These are phyloP conservation scores for Sceloporus undulatus DNA, from an alignment of 2,113 vertebrate genomes.

Conservation along the genomic window DNA sequence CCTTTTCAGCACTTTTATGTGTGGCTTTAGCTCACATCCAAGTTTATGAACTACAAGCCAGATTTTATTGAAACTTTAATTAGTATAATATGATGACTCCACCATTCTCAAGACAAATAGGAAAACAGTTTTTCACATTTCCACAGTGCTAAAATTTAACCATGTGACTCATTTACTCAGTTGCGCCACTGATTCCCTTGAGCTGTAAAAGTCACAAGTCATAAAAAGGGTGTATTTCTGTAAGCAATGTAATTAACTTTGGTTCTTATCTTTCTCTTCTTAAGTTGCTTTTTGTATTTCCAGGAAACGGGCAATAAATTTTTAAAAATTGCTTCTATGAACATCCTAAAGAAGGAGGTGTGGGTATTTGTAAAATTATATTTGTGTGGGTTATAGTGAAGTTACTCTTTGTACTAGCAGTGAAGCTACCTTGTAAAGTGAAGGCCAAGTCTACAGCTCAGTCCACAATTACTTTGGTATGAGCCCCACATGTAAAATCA, in stretches of 20 bases:
- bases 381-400: constrained; percentile 26
- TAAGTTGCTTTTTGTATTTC: constrained; percentile 32
- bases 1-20: constrained; percentile 12
- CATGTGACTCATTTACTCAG: constrained; percentile 36
- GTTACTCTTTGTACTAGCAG: not conserved
- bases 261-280: constrained; percentile 33
- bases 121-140: constrained; percentile 9
- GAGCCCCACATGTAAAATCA: not conserved
- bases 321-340: constrained; percentile 21
- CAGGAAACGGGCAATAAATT: not conserved
- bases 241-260: constrained; percentile 44
- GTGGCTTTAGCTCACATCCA: constrained; percentile 51
- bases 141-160: constrained; percentile 29
- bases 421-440: too few species aligned
- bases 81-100: constrained; percentile 22
- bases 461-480: not conserved
- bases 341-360: not conserved
- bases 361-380: constrained; percentile 21
- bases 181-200: not conserved
- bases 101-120: constrained; percentile 26
- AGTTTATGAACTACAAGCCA: not conserved
- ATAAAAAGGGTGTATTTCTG: constrained; percentile 28
- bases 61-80: constrained; percentile 45
- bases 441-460: not conserved
- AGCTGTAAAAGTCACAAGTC: constrained; percentile 23